phyloP scores from a whole-genome alignment of 1,140 invertebrate species.

The Drosophila sp. region DNA sequence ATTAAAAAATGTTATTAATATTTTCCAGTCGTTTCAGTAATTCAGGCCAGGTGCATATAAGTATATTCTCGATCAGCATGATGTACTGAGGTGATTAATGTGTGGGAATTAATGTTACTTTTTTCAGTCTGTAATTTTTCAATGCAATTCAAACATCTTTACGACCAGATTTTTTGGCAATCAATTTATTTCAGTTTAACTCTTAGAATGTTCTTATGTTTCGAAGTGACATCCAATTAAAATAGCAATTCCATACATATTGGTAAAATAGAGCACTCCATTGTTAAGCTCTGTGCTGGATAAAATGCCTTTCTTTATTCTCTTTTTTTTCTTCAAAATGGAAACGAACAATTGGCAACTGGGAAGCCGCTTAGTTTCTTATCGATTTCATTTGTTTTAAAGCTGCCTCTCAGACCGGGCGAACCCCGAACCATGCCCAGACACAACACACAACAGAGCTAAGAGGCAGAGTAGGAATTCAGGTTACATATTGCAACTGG shows the following conservation, averaged over 20 bases:
- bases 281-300: constrained; percentile 24
- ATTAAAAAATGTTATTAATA: no score
- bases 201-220: background rate
- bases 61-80: no score
- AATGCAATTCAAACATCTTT: no score
- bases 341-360: constrained; percentile 56
- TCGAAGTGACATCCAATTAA: background rate
- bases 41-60: no score
- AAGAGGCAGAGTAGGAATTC: background rate
- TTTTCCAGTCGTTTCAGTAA: no score
- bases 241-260: background rate
- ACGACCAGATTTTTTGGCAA: no score
- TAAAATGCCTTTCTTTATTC: constrained; percentile 36
- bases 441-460: background rate
- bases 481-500: constrained; percentile 37
- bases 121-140: no score
- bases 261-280: background rate
- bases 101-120: no score
- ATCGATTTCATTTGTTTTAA: constrained; percentile 51
- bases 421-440: background rate
- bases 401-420: background rate
- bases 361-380: constrained; percentile 68
- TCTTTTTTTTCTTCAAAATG: constrained; percentile 34
- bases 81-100: no score
- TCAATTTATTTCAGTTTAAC: no score